These are phyloP conservation scores for Lasioglossum baleicum DNA, from an alignment of 1,140 invertebrate genomes.

Conservation along the genomic window DNA sequence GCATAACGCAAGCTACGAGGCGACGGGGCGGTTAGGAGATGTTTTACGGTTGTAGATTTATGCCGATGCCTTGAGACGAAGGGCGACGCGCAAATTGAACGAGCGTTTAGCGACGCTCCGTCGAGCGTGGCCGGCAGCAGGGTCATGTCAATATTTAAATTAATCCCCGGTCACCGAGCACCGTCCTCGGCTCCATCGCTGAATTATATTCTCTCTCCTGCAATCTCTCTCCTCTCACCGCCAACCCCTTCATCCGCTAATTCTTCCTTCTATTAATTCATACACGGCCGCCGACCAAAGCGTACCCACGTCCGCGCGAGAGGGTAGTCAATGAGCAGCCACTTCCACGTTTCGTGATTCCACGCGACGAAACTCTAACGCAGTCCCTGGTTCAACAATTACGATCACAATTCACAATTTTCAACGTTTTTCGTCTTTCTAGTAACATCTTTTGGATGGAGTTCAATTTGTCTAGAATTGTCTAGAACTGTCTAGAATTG, in stretches of 20 bases:
- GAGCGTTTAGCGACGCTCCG: conserved; percentile 61
- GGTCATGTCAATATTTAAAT: conserved; percentile 65
- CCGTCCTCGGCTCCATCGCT: conserved; percentile 6
- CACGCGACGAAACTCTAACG: too few relatives aligned
- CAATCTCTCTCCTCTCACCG: conserved; percentile 12
- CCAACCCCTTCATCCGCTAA: neutral
- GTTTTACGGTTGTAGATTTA: conserved; percentile 56
- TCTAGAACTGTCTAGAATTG: too few relatives aligned
- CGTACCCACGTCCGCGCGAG: too few relatives aligned
- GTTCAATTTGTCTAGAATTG: too few relatives aligned
- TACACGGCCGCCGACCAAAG: neutral
- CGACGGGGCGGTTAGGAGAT: conserved; percentile 32
- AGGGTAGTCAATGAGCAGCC: too few relatives aligned
- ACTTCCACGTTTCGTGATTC: too few relatives aligned
- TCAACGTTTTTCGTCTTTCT: too few relatives aligned
- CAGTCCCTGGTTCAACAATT: too few relatives aligned
- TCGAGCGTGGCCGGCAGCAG: conserved; percentile 58
- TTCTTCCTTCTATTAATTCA: conserved; percentile 21
- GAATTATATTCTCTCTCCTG: conserved; percentile 47
- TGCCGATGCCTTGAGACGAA: conserved; percentile 55
- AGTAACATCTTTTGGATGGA: too few relatives aligned
- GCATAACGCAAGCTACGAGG: conserved; percentile 11
- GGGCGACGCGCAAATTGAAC: conserved; percentile 61
- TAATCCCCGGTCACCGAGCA: conserved; percentile 51
- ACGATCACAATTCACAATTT: too few relatives aligned